Base-by-base conservation (phyloP, 2,888 invertebrate genomes). In the Eristalinus sepulchralis region DNA sequence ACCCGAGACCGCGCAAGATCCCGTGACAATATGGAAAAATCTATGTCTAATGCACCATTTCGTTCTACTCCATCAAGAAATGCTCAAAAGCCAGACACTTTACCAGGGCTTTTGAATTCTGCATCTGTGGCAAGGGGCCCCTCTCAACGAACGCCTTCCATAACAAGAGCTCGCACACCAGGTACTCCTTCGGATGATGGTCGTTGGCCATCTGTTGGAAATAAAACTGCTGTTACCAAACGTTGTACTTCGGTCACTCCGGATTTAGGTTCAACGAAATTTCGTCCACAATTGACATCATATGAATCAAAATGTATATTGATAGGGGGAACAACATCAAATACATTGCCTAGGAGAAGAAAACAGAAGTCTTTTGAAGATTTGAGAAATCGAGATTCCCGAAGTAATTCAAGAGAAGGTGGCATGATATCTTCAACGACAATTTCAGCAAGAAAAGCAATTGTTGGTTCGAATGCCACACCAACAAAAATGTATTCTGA, bases 311-410 rank as follows among this genome's bases (percentile, higher is more conserved):
- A 93, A 75, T 91, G 94, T 20, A 92, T 91, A 36, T 10, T 63
- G 60, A 76, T 88, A 3, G 91, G 89, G 39, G 93, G 95, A 11
- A 96, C 96, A 90, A 95, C 96, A 89, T 97, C 96, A 89, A 97
- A 96, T 9, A 97, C 97, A 0, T 91, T 97, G 57, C 97, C 97
- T 0, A 94, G 97, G 53, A 94, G 96, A 75, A 94, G 95, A 85
- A 95, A 95, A 88, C 96, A 95, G 71, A 95, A 94, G 88, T 95
- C 95, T 1, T 93, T 94, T 2, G 95, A 95, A 83, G 94, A 94
- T 80, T 94, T 93, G 62, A 94, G 13, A 88, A 89, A 39, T 0
- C 90, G 91, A 3, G 88, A 90, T 47, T 92, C 92, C n/a, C 92
- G 94, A 77, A 93, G 93, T 64, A 93, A 93, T 6, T 93, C 93